phyloP scores from a whole-genome alignment of 2,888 invertebrate genomes.

The Trichogramma evanescens region DNA sequence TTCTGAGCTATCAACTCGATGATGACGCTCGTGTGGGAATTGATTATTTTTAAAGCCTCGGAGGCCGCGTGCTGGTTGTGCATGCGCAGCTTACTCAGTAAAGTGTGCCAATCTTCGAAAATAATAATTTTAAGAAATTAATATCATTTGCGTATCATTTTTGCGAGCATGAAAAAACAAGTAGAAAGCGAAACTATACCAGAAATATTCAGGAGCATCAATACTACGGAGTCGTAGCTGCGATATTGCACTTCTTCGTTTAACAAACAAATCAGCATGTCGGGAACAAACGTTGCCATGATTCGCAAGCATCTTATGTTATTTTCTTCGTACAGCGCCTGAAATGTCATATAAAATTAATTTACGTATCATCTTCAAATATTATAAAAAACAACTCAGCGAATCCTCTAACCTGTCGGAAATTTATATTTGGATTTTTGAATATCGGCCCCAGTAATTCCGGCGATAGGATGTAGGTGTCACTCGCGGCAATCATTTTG shows the following conservation, averaged over 20 bases:
- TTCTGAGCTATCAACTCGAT: too few relatives aligned
- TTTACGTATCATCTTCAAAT: background rate
- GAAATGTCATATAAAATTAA: background rate
- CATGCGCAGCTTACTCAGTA: too few relatives aligned
- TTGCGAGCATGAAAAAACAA: background rate
- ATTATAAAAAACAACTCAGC: background rate
- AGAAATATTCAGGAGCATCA: conserved; percentile 48
- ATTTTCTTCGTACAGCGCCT: conserved; percentile 5
- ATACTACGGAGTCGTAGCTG: conserved; percentile 50
- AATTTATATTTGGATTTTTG: conserved; percentile 19
- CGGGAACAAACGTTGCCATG: conserved; percentile 53
- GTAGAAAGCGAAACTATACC: conserved; percentile 15
- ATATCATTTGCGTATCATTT: background rate
- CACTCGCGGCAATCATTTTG: too few relatives aligned
- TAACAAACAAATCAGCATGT: conserved; percentile 51
- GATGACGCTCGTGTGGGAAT: too few relatives aligned
- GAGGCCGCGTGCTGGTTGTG: too few relatives aligned
- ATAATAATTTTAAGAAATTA: background rate
- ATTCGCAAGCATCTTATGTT: conserved; percentile 49
- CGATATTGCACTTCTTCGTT: conserved; percentile 47
- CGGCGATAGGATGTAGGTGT: conserved; percentile 15
- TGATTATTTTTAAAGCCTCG: too few relatives aligned
- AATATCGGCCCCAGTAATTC: conserved; percentile 31
- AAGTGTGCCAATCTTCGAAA: background rate
- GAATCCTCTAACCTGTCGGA: conserved; percentile 28